phyloP scores from a whole-genome alignment of 1,140 invertebrate species.

The Oscheius sp. region DNA sequence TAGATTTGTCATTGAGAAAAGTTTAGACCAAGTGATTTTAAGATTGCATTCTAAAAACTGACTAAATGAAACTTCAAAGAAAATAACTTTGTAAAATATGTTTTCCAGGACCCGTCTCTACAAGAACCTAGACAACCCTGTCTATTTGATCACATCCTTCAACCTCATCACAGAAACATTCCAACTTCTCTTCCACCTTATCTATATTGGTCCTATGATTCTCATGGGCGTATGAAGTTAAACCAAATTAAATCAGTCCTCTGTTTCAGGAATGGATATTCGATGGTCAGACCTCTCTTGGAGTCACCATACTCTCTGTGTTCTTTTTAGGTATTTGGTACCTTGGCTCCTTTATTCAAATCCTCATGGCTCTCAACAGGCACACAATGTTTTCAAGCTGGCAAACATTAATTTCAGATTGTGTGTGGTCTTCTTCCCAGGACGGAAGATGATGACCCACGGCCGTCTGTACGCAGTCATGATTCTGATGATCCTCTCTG shows the following conservation, averaged over 20 bases:
- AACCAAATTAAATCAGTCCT: too few species aligned
- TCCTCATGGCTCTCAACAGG: neutral
- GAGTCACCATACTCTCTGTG: neutral
- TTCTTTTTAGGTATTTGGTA: neutral
- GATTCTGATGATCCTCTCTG: neutral
- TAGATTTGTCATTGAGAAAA: too few species aligned
- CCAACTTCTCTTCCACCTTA: neutral
- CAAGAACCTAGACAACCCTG: neutral
- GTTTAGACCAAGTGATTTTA: too few species aligned
- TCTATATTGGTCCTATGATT: neutral
- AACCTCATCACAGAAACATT: neutral
- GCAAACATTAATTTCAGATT: neutral
- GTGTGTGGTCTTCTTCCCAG: neutral
- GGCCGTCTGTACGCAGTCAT: neutral
- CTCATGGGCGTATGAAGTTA: neutral
- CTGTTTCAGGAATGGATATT: too few species aligned
- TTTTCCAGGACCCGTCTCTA: neutral
- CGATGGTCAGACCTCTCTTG: neutral
- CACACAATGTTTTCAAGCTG: neutral
- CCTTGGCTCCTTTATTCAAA: neutral
- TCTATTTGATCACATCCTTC: neutral
- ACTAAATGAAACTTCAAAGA: too few species aligned
- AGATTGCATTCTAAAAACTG: too few species aligned
- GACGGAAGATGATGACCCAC: neutral
- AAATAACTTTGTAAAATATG: neutral